These are phyloP conservation scores for Volucella inflata DNA, from an alignment of 2,888 invertebrate genomes.

Conservation along the genomic window DNA sequence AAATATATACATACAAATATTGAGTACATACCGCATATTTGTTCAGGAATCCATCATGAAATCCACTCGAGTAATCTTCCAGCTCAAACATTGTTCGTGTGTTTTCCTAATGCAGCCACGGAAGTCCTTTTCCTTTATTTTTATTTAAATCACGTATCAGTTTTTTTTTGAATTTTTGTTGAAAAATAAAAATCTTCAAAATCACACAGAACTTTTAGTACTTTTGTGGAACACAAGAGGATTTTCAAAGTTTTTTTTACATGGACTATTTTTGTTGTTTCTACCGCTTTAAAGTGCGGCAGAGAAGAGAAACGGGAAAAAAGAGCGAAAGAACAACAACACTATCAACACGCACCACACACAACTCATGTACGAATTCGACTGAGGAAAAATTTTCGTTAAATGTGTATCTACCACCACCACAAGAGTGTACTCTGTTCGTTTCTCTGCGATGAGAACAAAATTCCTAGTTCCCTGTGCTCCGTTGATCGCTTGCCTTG, in stretches of 20 bases:
- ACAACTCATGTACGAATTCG: constrained; percentile 74
- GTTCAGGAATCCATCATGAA: constrained; percentile 87
- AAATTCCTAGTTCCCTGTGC: no score
- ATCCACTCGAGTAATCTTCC: constrained; percentile 88
- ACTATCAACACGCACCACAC: constrained; percentile 75
- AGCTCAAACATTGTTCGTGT: constrained; percentile 87
- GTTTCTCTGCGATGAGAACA: constrained; percentile 69
- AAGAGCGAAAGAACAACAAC: constrained; percentile 73
- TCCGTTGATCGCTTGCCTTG: no score
- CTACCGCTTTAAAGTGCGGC: constrained; percentile 69
- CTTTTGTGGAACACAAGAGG: constrained; percentile 69
- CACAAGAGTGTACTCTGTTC: constrained; percentile 63
- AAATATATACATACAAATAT: constrained; percentile 18
- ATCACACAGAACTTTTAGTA: constrained; percentile 44
- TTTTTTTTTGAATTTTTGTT: constrained; percentile 21
- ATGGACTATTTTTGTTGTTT: constrained; percentile 70
- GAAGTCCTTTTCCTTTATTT: background rate
- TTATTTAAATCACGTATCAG: constrained; percentile 26
- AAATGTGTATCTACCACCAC: constrained; percentile 73
- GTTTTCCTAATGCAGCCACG: constrained; percentile 28
- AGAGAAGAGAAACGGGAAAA: constrained; percentile 73
- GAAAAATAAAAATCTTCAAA: background rate
- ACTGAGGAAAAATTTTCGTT: constrained; percentile 74
- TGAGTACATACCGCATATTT: constrained; percentile 88
- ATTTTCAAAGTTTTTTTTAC: constrained; percentile 40